phyloP scores from a whole-genome alignment of 2,797 vertebrate species.

The Nyctibius grandis region DNA sequence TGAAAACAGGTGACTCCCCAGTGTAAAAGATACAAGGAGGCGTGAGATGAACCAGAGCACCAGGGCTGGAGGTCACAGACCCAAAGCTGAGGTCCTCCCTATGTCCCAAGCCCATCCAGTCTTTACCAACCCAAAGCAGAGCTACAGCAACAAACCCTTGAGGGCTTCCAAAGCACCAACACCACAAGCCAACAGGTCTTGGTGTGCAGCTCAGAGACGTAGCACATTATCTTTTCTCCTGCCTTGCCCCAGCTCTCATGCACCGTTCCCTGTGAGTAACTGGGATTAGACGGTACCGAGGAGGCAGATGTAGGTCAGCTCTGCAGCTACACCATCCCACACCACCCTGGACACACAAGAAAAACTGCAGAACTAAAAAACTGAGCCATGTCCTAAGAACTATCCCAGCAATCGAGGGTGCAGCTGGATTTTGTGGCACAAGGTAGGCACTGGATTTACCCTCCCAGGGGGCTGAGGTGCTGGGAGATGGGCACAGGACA shows the following conservation, averaged over 20 bases:
- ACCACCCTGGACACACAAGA: background rate
- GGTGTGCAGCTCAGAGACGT: background rate
- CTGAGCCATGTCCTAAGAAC: background rate
- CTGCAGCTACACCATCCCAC: background rate
- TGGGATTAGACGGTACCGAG: background rate
- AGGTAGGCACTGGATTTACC: background rate
- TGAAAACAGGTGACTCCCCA: background rate
- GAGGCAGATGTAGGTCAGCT: background rate
- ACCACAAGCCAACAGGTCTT: background rate
- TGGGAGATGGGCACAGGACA: background rate
- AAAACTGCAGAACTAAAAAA: background rate
- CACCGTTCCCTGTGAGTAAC: fast-evolving
- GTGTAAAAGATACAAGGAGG: background rate
- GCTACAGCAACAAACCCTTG: background rate
- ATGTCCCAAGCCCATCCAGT: fast-evolving
- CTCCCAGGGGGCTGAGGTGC: background rate
- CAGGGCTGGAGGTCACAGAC: background rate
- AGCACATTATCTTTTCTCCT: background rate
- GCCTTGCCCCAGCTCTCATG: background rate
- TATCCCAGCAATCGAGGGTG: fast-evolving
- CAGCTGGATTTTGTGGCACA: background rate
- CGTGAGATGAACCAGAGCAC: background rate
- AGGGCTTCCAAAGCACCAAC: background rate
- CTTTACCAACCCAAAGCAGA: background rate
- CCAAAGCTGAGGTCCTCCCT: background rate